These are phyloP conservation scores for Gavialis gangeticus DNA, from an alignment of 2,113 vertebrate genomes.

Conservation along the genomic window DNA sequence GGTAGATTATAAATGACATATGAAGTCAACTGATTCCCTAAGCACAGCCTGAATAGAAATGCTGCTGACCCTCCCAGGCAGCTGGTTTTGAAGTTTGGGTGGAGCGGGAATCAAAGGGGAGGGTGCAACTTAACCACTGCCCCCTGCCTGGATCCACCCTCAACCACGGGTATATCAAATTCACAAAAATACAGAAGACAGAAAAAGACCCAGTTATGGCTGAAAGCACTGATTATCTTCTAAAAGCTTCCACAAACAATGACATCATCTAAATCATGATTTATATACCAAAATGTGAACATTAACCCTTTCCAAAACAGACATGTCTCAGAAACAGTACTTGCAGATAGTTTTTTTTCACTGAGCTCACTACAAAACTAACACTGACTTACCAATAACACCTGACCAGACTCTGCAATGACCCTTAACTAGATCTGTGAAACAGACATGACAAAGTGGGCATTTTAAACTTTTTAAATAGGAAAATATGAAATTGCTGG, in stretches of 20 bases:
- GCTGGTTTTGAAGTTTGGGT: no score
- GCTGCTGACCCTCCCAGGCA: no score
- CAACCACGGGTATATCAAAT: background rate
- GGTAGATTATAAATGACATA: no score
- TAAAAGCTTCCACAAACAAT: background rate
- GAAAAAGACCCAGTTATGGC: background rate
- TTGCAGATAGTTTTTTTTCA: background rate
- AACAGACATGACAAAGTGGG: constrained; percentile 36
- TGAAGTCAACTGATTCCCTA: no score
- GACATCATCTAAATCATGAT: background rate
- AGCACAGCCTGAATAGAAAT: no score
- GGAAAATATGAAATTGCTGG: background rate
- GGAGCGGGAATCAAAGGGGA: no score
- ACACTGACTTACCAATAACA: constrained; percentile 48
- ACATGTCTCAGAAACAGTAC: background rate
- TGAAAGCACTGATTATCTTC: background rate
- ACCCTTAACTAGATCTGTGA: background rate
- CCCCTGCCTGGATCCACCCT: background rate
- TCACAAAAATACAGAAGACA: background rate
- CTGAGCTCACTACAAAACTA: background rate
- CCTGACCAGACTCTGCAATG: constrained; percentile 10
- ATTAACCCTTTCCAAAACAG: background rate
- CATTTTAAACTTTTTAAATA: constrained; percentile 17
- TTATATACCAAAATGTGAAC: background rate
- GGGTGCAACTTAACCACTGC: background rate